Percentiles rank a stretch among this genome's conserved stretches.
Conservation (phyloP, 2,888 invertebrate species). For the Leucophenga montana region DNA sequence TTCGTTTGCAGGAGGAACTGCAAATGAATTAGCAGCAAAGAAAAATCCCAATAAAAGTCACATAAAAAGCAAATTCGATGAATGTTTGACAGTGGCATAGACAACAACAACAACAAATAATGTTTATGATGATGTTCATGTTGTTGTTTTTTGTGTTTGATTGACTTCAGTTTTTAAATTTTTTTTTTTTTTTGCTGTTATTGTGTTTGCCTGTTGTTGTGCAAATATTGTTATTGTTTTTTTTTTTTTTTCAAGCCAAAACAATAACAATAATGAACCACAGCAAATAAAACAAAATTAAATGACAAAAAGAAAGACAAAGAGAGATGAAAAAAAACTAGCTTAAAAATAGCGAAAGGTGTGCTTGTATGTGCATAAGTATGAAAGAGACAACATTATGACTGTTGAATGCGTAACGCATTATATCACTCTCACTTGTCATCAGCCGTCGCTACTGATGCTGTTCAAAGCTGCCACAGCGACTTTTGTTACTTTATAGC, state of each 20-base stretch:
- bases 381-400: too few species aligned
- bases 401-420: neutral
- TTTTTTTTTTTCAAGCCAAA: neutral
- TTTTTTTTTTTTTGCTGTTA: neutral
- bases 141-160: neutral
- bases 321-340: too few species aligned
- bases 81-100: slow-evolving; percentile 4
- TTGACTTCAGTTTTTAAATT: neutral
- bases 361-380: neutral
- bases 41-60: slow-evolving; percentile 6
- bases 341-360: slow-evolving; percentile 12
- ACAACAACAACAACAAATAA: neutral
- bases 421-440: slow-evolving; percentile 18
- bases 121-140: neutral
- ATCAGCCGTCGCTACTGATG: neutral
- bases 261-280: neutral
- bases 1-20: neutral
- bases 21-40: neutral
- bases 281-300: neutral
- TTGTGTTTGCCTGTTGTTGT: slow-evolving; percentile 5
- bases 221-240: slow-evolving; percentile 10
- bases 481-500: neutral
- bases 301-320: neutral
- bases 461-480: neutral
- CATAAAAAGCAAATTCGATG: slow-evolving; percentile 17